Percentiles rank a stretch among this genome's conserved stretches.
These are phyloP conservation scores for Brevimyrus niger DNA, from an alignment of 2,113 vertebrate genomes.

Conservation along the genomic window DNA sequence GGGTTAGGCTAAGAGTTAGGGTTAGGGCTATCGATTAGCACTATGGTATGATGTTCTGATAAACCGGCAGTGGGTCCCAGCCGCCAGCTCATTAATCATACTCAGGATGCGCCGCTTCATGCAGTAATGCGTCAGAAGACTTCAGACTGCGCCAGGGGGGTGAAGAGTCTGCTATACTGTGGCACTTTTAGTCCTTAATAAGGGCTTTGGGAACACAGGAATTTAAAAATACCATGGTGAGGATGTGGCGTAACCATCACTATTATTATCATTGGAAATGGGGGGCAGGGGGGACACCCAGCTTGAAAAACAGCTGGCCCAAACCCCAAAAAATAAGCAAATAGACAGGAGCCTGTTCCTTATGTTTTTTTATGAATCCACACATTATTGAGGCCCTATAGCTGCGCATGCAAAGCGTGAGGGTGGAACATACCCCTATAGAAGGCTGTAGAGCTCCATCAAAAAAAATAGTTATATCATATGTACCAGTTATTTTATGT, in stretches of 20 bases:
- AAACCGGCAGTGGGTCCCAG: constrained; percentile 10
- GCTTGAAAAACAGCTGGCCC: background rate
- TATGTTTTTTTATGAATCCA: background rate
- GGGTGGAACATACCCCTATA: too few relatives aligned
- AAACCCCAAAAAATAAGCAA: background rate
- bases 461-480: background rate
- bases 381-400: background rate
- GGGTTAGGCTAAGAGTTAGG: too few relatives aligned
- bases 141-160: background rate
- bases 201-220: background rate
- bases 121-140: background rate
- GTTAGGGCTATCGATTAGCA: too few relatives aligned
- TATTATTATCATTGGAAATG: too few relatives aligned
- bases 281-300: too few relatives aligned
- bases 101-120: constrained; percentile 39
- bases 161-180: background rate
- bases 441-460: background rate
- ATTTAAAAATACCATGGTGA: background rate
- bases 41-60: too few relatives aligned
- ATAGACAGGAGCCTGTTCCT: background rate
- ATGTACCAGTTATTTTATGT: background rate
- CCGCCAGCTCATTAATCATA: constrained; percentile 40
- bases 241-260: too few relatives aligned
- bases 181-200: background rate
- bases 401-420: too few relatives aligned